Conservation (phyloP, 2,113 vertebrate genomes). For the Peromyscus californicus region DNA sequence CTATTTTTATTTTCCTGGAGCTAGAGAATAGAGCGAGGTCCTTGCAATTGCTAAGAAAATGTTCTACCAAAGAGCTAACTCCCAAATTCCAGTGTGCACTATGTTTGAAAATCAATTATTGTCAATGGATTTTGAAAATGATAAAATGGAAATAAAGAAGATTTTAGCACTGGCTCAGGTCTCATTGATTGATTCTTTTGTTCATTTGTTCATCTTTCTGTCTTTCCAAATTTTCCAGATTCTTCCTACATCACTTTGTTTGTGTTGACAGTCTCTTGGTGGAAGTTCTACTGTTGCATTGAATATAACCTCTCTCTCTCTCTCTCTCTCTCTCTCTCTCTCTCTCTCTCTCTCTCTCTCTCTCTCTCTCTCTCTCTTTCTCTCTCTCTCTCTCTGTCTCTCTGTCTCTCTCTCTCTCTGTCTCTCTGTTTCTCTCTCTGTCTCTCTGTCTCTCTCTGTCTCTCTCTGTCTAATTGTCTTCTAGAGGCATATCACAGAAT, state of each 20-base stretch:
- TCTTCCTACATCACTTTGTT: accelerated
- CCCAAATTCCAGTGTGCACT: neutral
- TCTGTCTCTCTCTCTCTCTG: neutral
- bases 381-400: neutral
- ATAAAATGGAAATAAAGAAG: neutral
- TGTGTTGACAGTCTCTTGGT: neutral
- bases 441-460: neutral
- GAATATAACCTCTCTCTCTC: neutral
- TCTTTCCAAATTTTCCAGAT: neutral
- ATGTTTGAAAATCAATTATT: neutral
- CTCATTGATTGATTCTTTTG: neutral
- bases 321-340: neutral
- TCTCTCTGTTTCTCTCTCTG: neutral
- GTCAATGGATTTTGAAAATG: constrained; percentile 24
- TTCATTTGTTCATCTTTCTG: neutral
- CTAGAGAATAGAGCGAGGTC: neutral
- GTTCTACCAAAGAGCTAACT: neutral
- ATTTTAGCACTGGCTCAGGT: neutral
- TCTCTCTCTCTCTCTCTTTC: neutral
- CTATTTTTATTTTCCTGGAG: neutral
- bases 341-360: neutral
- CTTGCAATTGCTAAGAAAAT: neutral
- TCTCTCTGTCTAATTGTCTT: neutral
- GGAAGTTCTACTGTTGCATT: neutral
- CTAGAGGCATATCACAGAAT: neutral